Base-by-base conservation (phyloP, 2,888 invertebrate species). In the Aromia moschata region DNA sequence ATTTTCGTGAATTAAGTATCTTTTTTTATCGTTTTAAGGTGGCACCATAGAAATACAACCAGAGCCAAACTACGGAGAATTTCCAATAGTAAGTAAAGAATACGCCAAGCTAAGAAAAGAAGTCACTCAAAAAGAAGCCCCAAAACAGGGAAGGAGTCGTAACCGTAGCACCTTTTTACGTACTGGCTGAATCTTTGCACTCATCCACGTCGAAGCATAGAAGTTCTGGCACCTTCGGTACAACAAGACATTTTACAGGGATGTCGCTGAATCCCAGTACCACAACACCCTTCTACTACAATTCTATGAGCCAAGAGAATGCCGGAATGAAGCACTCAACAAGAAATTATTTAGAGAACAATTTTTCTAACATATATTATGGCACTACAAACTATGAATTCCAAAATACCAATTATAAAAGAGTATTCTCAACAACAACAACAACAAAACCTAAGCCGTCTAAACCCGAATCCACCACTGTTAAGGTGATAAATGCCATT, bases 21-120 rank as follows among this genome's bases (percentile, higher is more conserved):
- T n/a, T n/a, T n/a, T n/a, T n/a, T n/a, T n/a, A n/a, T n/a, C 10
- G 67, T 56, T 73, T 71, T 56, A 68, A 84, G 84, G 83, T 78
- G 84, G 84, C 57, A 81, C 79, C 37, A 83, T 84, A 63, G 83
- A 84, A 74, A 83, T 83, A n/a, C 79, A 83, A 67, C 81, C 83
- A 38, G 76, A 80, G 60, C 82, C 83, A 44, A 81, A 83, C 68
- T 83, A 82, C 68, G 84, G 83, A 14, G 79, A 82, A 14, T 82
- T 80, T 66, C 83, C 84, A 12, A 82, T 80, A 37, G 80, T 84
- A 47, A 84, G 84, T 70, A 83, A 83, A 72, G 83, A 84, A 62
- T 84, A 84, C 65, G 83, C 84, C 3, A 84, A 84, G 70, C 76
- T 84, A 46, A 79, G 83, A 14, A 84, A 83, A 71, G 83, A 83